Percentiles rank a stretch among this genome's conserved stretches.
Conservation (phyloP, 2,888 invertebrate genomes). For the Pseudococcus jackbeardsleyi region DNA sequence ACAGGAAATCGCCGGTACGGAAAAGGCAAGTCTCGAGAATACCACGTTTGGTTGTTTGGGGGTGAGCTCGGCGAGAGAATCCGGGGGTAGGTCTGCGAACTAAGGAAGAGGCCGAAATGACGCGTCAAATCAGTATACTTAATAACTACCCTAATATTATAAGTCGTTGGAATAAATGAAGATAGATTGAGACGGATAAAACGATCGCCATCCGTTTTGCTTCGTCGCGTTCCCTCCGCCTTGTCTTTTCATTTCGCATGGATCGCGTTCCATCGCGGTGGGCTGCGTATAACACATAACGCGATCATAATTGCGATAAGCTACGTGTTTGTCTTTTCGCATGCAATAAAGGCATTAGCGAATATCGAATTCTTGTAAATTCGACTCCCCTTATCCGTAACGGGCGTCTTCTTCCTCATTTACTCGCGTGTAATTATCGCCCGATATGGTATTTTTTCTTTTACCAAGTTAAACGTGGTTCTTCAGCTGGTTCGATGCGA, state of each 20-base stretch:
- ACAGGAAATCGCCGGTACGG: conserved; percentile 35
- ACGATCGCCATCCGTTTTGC: conserved; percentile 32
- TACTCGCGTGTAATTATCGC: background rate
- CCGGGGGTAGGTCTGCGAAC: background rate
- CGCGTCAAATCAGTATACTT: conserved; percentile 42
- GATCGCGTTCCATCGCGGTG: background rate
- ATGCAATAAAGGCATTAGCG: conserved; percentile 45
- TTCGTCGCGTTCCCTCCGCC: background rate
- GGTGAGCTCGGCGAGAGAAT: background rate
- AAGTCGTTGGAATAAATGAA: conserved; percentile 48
- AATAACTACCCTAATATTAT: conserved; percentile 47
- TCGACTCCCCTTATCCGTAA: background rate
- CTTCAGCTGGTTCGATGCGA: no score
- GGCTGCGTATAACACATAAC: background rate
- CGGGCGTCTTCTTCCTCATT: background rate
- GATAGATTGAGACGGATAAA: conserved; percentile 50
- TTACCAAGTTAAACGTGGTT: background rate
- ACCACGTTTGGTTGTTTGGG: background rate
- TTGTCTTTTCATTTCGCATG: no score
- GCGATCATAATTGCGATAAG: conserved; percentile 36
- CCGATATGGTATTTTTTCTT: background rate
- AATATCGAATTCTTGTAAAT: conserved; percentile 20
- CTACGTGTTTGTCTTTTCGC: conserved; percentile 47
- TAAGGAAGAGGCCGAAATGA: conserved; percentile 23
- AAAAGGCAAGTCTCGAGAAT: conserved; percentile 39